Base-by-base conservation (phyloP, 2,888 invertebrate species). In the Hyalella azteca region DNA sequence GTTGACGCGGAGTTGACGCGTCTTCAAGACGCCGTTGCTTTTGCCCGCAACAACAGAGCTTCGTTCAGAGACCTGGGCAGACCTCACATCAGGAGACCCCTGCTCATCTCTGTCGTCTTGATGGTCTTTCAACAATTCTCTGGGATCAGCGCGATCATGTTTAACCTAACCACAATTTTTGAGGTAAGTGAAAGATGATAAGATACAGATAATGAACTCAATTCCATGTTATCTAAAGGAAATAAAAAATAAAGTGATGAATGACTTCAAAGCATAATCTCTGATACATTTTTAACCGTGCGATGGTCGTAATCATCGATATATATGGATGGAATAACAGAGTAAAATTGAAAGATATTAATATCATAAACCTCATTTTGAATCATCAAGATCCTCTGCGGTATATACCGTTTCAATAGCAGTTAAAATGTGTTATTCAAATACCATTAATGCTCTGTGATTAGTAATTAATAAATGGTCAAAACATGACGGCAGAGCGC, bases 81-180 rank as follows among this genome's bases (percentile, higher is more conserved):
- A 60, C 90, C 90, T 48, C 91, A 91, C 85, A 92, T 96, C 86
- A 87, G 93, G 75, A 93, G 93, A 86, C 95, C 97, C 0, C 88
- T 97, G 50, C 87, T 92, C 2, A 94, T 97, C 85, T 92, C 94
- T 0, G 88, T 97, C 36, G 93, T 94, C 0, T 90, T 98, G 78
- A 97, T 97, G 97, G 92, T 96, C 86, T 97, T 97, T 89, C 97
- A 98, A 90, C 98, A 98, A 88, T 89, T 96, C 86, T 94, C 94
- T 86, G 97, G 97, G 66, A 97, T 97, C 85, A 98, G 97, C 88
- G 96, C 96, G 13, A 93, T 98, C 54, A 95, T 97, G 87, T 97
- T 97, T 88, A 97, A 97, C 87, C 94, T 96, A 4, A 93, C 93
- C 9, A 89, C 90, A 59, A 97, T 98, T 83, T 97, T 97, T 88